These are phyloP conservation scores for Caerostris darwini DNA, from an alignment of 1,140 invertebrate species.

Conservation along the genomic window DNA sequence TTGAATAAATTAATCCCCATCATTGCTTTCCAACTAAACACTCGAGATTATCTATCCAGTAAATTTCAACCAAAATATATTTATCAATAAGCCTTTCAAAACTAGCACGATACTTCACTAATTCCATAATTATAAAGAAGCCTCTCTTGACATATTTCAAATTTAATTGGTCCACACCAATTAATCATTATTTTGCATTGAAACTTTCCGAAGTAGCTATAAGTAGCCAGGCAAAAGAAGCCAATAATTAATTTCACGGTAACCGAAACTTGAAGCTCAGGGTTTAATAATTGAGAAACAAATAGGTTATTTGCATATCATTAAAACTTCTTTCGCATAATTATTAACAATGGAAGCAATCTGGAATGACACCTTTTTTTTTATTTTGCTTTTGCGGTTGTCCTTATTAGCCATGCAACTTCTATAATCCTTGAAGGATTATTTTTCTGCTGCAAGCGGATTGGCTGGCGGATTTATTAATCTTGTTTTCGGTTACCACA, in stretches of 20 bases:
- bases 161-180: neutral
- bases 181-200: neutral
- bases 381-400: neutral
- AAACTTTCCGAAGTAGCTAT: neutral
- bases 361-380: neutral
- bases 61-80: no score
- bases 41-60: no score
- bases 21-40: no score
- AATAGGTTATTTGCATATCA: slow-evolving; percentile 56
- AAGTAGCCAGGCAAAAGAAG: neutral
- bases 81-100: no score
- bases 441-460: neutral
- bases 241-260: slow-evolving; percentile 11
- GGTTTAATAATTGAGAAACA: slow-evolving; percentile 9
- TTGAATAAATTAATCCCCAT: no score
- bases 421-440: slow-evolving; percentile 26
- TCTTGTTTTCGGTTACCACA: neutral
- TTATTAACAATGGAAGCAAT: neutral
- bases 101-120: no score
- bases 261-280: neutral
- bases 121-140: neutral
- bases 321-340: neutral
- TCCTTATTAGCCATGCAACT: neutral
- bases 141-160: neutral
- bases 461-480: neutral